Evolutionary conservation across 2,113 vertebrate genomes (phyloP), one percentile per base, ranked within the genome.

Genomic region (Meleagris gallopavo): DNA sequence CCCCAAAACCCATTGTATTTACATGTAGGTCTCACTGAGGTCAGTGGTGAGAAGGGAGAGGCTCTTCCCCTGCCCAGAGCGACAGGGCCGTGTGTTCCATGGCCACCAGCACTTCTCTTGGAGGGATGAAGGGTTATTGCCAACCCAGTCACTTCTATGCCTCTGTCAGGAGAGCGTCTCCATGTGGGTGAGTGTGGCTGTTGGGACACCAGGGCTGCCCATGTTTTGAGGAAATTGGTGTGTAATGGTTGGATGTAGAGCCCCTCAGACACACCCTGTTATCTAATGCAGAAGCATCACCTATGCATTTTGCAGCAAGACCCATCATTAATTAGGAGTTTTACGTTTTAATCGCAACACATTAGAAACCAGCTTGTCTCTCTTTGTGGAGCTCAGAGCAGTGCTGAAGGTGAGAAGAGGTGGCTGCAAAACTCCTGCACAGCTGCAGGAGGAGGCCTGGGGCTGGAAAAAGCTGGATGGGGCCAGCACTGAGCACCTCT

Each of bases 281-380:
- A 92, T 87, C 78, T 94, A 74, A 94, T 93, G 89, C 89, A 96
- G 93, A 83, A 50, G 91, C 76, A 95, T 89, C 93, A 95, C 76
- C 94, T 94, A 91, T 83, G 89, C 93, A 93, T 94, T 93, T 95
- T 89, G 87, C 78, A 80, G 60, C 70, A 69, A 95, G 82, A 93
- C 89, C 87, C 79, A 17, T 55, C 87, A 89, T 88, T 96, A 96
- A 95, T 96, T 96, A 93, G 82, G 84, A 91, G 87, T 80, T 94
- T 94, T 97, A 75, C 93, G 88, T 95, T 91, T 77, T 95, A 95
- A 94, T 91, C 8, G 2, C 87, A 95, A 74, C 75, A 77, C 29
- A 16, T 36, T 2, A 15, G 9, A 82, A 34, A 20, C 41, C 62
- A 14, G 29, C 58, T 78, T 88, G 57, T 32, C 24, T 65, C 25